These are phyloP conservation scores for Cyclopterus lumpus DNA, from an alignment of 2,797 vertebrate genomes.

Conservation along the genomic window DNA sequence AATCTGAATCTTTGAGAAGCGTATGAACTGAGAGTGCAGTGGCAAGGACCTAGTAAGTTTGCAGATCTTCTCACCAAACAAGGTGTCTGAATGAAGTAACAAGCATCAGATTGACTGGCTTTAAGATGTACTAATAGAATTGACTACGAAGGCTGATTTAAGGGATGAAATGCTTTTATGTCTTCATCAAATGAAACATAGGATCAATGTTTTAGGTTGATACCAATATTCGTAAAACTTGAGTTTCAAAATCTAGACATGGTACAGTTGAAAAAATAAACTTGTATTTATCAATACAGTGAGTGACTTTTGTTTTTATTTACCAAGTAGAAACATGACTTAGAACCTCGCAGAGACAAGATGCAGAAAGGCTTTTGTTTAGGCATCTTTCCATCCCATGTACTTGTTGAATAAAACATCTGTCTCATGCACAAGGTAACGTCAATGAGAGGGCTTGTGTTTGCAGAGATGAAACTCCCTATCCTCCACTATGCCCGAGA, in stretches of 20 bases:
- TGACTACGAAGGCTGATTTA: slow-evolving; percentile 22
- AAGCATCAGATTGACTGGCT: slow-evolving; percentile 44
- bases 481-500: slow-evolving; percentile 68
- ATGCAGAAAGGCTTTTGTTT: slow-evolving; percentile 56
- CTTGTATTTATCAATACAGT: neutral
- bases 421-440: slow-evolving; percentile 77
- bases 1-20: slow-evolving; percentile 69
- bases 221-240: neutral
- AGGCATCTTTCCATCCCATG: slow-evolving; percentile 61
- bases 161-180: slow-evolving; percentile 33
- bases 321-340: neutral
- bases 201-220: neutral
- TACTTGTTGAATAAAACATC: slow-evolving; percentile 87
- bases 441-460: slow-evolving; percentile 71
- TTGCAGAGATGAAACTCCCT: slow-evolving; percentile 80
- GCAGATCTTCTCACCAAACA: slow-evolving; percentile 49
- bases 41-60: slow-evolving; percentile 49
- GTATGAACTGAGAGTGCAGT: slow-evolving; percentile 50
- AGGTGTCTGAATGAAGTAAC: slow-evolving; percentile 52
- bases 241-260: neutral
- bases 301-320: neutral
- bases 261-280: neutral
- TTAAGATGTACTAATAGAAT: slow-evolving; percentile 46
- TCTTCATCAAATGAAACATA: slow-evolving; percentile 36
- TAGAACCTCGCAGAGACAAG: slow-evolving; percentile 42